Conservation (phyloP, 2,888 invertebrate species). For the Melangyna quadrimaculata region DNA sequence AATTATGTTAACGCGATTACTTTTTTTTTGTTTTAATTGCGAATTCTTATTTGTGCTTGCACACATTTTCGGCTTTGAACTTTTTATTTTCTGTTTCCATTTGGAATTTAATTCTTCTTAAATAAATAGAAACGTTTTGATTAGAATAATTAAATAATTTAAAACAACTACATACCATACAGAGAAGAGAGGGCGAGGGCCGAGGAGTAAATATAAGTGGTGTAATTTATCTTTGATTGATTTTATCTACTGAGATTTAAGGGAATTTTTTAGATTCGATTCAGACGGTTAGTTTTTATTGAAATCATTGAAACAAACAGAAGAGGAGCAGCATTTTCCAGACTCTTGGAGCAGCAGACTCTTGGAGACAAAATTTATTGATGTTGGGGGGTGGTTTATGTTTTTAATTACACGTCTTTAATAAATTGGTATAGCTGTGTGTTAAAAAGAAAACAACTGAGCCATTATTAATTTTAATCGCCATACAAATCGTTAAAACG, state of each 20-base stretch:
- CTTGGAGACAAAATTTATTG: background rate
- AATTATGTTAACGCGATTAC: constrained; percentile 29
- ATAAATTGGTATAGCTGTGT: background rate
- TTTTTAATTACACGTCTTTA: constrained; percentile 9
- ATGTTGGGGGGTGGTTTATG: background rate
- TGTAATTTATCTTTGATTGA: constrained; percentile 1
- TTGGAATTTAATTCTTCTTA: background rate
- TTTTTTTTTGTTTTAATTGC: constrained; percentile 3
- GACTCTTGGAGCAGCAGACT: background rate
- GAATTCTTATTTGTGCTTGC: background rate
- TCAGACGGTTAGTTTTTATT: constrained; percentile 4
- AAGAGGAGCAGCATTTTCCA: background rate
- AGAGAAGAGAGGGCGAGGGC: background rate
- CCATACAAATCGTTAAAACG: background rate
- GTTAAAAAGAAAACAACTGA: background rate
- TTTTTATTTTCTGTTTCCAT: background rate
- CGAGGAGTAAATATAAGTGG: background rate
- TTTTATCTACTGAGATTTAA: background rate
- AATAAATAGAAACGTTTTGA: background rate
- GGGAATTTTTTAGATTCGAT: background rate
- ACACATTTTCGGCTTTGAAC: constrained; percentile 15
- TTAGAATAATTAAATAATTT: background rate
- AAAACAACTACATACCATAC: background rate
- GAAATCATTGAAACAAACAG: background rate
- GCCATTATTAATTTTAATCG: constrained; percentile 1